Conservation (phyloP, 2,888 invertebrate species). For the Euphydryas editha region DNA sequence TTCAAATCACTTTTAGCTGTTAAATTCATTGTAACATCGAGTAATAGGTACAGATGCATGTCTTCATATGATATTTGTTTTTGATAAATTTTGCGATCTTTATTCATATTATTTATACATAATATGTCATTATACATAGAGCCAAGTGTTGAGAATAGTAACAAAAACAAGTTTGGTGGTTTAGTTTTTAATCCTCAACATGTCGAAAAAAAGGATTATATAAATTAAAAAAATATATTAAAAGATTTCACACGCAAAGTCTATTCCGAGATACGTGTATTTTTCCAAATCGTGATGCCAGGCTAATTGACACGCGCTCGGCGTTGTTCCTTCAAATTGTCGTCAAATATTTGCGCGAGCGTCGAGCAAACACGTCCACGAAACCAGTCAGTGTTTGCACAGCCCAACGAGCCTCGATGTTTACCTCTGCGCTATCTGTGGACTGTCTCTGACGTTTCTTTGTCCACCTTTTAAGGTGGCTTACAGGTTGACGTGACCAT, state of each 20-base stretch:
- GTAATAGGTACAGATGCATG: no score
- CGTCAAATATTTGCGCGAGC: conserved; percentile 76
- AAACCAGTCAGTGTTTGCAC: conserved; percentile 63
- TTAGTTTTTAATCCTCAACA: no score
- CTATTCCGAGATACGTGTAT: neutral
- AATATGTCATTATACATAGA: no score
- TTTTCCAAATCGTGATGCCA: conserved; percentile 9
- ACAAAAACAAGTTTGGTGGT: no score
- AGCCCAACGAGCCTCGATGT: conserved; percentile 66
- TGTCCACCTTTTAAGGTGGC: conserved; percentile 42
- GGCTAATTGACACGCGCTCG: conserved; percentile 43
- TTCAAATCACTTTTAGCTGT: neutral
- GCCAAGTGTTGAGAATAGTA: no score
- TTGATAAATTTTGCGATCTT: no score
- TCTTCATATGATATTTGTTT: no score
- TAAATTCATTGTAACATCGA: neutral
- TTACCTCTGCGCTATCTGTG: conserved; percentile 50
- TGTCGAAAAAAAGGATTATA: no score
- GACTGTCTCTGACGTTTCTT: conserved; percentile 33
- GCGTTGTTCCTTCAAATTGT: conserved; percentile 79
- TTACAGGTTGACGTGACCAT: conserved; percentile 37
- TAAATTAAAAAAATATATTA: neutral
- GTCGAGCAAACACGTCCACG: conserved; percentile 60
- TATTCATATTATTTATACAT: no score
- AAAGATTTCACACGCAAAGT: neutral